Base-by-base conservation (phyloP, 2,113 vertebrate genomes). In the Paralichthys olivaceus region DNA sequence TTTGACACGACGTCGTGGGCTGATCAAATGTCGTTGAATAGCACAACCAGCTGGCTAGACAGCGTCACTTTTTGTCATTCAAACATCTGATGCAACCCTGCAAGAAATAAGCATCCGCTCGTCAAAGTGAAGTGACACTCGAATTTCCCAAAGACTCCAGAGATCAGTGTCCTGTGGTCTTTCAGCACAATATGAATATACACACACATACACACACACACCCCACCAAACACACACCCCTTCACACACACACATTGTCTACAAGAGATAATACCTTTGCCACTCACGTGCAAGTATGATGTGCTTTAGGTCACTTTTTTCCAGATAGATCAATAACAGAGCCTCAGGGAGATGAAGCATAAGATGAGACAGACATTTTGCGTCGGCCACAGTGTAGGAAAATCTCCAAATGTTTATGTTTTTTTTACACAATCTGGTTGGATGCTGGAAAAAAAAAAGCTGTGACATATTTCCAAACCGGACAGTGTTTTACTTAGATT, bases 221-320 rank as follows among this genome's bases (percentile, higher is more conserved):
- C 54, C 54, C 43, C 59, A 17, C 49, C 73, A 53, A 28, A 43
- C 40, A 66, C 66, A 68, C 51, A 56, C n/a, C n/a, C n/a, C n/a
- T n/a, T n/a, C 74, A 67, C 40, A 77, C 75, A 66, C n/a, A 77
- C 71, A 77, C 67, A 89, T 90, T 92, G 90, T 92, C 89, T 82
- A 83, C 69, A 84, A 70, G 74, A 86, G 82, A 87, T 81, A 83
- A 79, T 72, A 83, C 75, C 79, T 85, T 77, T 73, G 80, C 85
- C 66, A 12, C 58, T 85, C 69, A 20, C 55, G 22, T 47, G 64
- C 43, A 84, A 40, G 68, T 69, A 72, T 61, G 29, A 74, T 84
- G 80, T 84, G 75, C 70, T 84, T 87, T 60, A n/a, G 19, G 19
- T 47, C 43, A 7, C 1, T 63, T 25, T 84, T 86, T 77, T 67